These are phyloP conservation scores for Lissocephala sabroskyi DNA, from an alignment of 2,888 invertebrate genomes.

Conservation along the genomic window DNA sequence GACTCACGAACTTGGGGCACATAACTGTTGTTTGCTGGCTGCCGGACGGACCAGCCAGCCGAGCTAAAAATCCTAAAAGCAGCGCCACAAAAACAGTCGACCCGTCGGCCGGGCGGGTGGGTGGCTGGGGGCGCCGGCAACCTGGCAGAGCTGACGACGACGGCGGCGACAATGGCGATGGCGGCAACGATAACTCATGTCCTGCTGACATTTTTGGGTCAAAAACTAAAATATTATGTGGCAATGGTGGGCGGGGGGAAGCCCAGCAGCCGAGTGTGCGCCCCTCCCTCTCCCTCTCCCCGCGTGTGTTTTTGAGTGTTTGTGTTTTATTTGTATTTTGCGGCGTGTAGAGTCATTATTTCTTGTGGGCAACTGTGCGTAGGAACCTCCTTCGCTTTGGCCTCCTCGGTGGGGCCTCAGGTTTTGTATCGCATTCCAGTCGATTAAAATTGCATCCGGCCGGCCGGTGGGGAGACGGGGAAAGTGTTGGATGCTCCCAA, in stretches of 20 bases:
- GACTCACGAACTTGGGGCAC: not conserved
- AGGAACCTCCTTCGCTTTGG: constrained; percentile 21
- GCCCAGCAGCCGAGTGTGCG: not conserved
- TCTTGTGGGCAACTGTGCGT: constrained; percentile 4
- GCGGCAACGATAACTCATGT: constrained; percentile 60
- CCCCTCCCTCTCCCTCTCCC: constrained; percentile 5
- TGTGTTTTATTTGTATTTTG: constrained; percentile 4
- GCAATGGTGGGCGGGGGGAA: not conserved
- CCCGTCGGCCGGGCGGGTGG: too few species aligned
- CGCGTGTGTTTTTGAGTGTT: not conserved
- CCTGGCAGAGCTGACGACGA: too few species aligned
- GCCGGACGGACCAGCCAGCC: too few species aligned
- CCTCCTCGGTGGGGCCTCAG: constrained; percentile 1
- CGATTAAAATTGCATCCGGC: constrained; percentile 64
- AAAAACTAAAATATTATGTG: constrained; percentile 62
- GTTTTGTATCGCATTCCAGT: constrained; percentile 41
- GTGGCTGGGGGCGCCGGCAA: constrained; percentile 19
- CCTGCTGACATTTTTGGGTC: constrained; percentile 66
- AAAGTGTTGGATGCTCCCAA: constrained; percentile 45
- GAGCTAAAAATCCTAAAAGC: too few species aligned
- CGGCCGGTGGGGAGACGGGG: constrained; percentile 43
- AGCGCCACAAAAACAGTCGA: too few species aligned
- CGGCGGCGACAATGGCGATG: constrained; percentile 22
- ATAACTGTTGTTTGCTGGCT: not conserved
- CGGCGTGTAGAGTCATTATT: constrained; percentile 3